Conservation (phyloP, 2,888 invertebrate species). For the Sinopyrophorus schimmeli region DNA sequence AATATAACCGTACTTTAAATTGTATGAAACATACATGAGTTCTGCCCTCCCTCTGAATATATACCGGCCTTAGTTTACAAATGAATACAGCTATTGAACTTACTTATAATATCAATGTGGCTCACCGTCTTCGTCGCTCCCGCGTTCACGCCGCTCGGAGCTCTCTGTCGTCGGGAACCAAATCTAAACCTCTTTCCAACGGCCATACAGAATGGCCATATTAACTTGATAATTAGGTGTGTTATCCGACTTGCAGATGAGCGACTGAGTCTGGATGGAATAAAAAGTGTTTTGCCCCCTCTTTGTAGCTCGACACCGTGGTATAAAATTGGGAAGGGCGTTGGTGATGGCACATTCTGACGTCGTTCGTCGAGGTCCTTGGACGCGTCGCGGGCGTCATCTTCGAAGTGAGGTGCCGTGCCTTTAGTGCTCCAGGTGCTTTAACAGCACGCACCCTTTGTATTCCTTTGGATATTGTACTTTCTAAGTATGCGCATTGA, state of each 20-base stretch:
- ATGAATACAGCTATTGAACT: slow-evolving; percentile 73
- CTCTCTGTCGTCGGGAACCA: slow-evolving; percentile 56
- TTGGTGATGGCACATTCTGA: slow-evolving; percentile 56
- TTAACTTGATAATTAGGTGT: slow-evolving; percentile 90
- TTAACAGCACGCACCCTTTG: slow-evolving; percentile 9
- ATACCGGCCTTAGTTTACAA: slow-evolving; percentile 64
- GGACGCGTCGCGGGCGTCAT: slow-evolving; percentile 41
- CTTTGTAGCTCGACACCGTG: slow-evolving; percentile 53
- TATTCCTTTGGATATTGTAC: slow-evolving; percentile 14
- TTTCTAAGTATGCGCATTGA: slow-evolving; percentile 30
- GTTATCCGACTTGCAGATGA: slow-evolving; percentile 90
- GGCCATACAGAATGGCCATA: slow-evolving; percentile 76
- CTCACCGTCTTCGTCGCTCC: slow-evolving; percentile 49
- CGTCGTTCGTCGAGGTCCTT: slow-evolving; percentile 49
- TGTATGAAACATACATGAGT: slow-evolving; percentile 64
- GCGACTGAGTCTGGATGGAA: slow-evolving; percentile 70
- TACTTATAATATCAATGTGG: slow-evolving; percentile 73
- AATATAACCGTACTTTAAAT: slow-evolving; percentile 60
- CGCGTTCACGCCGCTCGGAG: slow-evolving; percentile 41
- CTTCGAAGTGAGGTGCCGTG: slow-evolving; percentile 36
- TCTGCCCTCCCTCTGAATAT: slow-evolving; percentile 56
- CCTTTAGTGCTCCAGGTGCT: slow-evolving; percentile 41
- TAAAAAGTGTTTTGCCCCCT: slow-evolving; percentile 72
- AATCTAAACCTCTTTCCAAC: slow-evolving; percentile 59
- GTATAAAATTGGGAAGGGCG: slow-evolving; percentile 58